Evolutionary conservation across 1,140 invertebrate genomes (phyloP).

Genomic region (Epicauta chinensis): DNA sequence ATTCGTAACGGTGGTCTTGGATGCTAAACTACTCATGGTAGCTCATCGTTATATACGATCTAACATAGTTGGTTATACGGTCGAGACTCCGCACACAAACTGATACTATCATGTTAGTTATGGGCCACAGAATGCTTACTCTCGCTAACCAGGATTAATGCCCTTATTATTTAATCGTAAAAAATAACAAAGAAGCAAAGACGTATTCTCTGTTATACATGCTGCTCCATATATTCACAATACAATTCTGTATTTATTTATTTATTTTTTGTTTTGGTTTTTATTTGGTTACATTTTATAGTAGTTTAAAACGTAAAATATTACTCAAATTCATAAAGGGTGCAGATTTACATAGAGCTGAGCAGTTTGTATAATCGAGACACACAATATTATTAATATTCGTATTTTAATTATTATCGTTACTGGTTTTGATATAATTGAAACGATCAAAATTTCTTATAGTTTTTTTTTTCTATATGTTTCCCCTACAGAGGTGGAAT

Average conservation of each 20-base stretch:
- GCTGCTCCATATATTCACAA: slow-evolving; percentile 12
- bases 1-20: slow-evolving; percentile 25
- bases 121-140: slow-evolving; percentile 34
- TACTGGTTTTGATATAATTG: too few relatives aligned
- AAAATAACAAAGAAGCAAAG: slow-evolving; percentile 13
- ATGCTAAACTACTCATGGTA: slow-evolving; percentile 7
- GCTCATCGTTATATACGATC: slow-evolving; percentile 3
- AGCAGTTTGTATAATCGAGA: neutral
- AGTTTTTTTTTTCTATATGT: slow-evolving; percentile 13
- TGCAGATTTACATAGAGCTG: neutral
- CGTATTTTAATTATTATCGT: neutral
- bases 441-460: slow-evolving; percentile 11
- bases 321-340: too few relatives aligned
- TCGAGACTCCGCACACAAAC: slow-evolving; percentile 20
- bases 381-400: neutral
- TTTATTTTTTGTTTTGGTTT: too few relatives aligned
- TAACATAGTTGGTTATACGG: slow-evolving; percentile 12
- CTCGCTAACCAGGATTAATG: slow-evolving; percentile 33
- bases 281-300: too few relatives aligned
- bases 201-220: slow-evolving; percentile 17
- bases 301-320: too few relatives aligned
- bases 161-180: slow-evolving; percentile 34
- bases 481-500: slow-evolving; percentile 26
- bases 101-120: slow-evolving; percentile 36
- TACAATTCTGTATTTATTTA: too few relatives aligned